Base-by-base conservation (phyloP, 2,888 invertebrate genomes). In the Drosophila helvetica region DNA sequence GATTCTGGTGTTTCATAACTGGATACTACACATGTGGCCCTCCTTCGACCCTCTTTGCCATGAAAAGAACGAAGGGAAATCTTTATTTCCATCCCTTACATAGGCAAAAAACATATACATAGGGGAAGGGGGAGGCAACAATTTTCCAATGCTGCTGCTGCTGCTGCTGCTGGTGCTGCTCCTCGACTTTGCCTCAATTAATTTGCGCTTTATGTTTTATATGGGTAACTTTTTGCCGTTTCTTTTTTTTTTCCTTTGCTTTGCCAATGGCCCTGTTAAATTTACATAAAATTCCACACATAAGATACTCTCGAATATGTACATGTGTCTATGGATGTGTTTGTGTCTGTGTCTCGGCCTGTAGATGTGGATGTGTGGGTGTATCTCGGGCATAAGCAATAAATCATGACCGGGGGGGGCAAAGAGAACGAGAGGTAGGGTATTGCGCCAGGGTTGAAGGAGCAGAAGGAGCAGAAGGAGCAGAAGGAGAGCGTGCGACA, bases 141-240 rank as follows among this genome's bases (percentile, higher is more conserved):
- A 69, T 59, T 74, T 86, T 65, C 53, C 66, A 48, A 56, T 71
- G 61, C 22, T 22, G 22, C 5, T 22, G 22, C 42, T 51, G 43
- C 51, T 50, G 54, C 47, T 30, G 19, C 27, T 43, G 58, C 56
- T 18, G 61, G 25, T 51, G 3, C 18, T 42, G n/a, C 53, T 22
- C 38, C 55, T 62, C 66, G 53, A 58, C 59, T 70, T n/a, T 78
- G 82, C 77, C 88, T 69, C 86, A 82, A 82, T 85, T 82, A 87
- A 85, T 82, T 87, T 81, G 79, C 70, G 86, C 79, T 87, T 82
- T 82, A 79, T 82, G 82, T 85, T 87, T 81, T 74, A 58, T 71
- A 48, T 70, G 74, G 60, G 63, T 53, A 74, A 71, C 68, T 75
- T 85, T 77, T 68, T 74, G 74, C 56, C 77, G 61, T 59, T 59